Conservation (phyloP, 2,113 vertebrate species). For the Taxidea taxus region DNA sequence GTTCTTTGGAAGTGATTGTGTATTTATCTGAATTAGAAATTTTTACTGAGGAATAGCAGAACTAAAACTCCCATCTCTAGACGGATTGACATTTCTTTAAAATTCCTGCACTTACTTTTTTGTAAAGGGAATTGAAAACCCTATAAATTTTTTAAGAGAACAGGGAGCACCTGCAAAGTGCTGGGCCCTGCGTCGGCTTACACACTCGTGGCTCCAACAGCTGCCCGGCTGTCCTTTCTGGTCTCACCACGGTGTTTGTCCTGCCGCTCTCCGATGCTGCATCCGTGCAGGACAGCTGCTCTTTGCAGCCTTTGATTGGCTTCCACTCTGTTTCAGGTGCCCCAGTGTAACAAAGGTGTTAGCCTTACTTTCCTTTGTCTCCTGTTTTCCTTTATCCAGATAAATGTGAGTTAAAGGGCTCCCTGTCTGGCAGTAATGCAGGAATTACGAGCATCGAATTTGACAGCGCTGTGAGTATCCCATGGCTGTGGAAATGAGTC, state of each 20-base stretch:
- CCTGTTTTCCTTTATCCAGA: constrained; percentile 82
- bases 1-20: background rate
- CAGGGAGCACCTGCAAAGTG: too few relatives aligned
- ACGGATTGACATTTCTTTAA: background rate
- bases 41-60: background rate
- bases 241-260: background rate
- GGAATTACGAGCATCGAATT: constrained; percentile 99
- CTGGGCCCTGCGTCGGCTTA: background rate
- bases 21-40: background rate
- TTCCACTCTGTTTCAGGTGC: background rate
- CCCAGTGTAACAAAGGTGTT: fast-evolving
- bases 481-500: background rate
- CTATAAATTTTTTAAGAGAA: background rate
- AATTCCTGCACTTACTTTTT: background rate
- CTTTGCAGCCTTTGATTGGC: fast-evolving
- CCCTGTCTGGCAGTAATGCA: constrained; percentile 96
- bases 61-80: background rate
- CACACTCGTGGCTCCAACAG: background rate
- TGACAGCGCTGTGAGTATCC: constrained; percentile 93
- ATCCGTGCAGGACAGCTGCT: background rate
- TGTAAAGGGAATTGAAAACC: background rate
- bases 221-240: fast-evolving
- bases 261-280: background rate
- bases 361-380: background rate
- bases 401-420: constrained; percentile 92